Percentiles rank a stretch among this genome's conserved stretches.
Conservation (phyloP, 2,888 invertebrate species). For the Malachius bipustulatus region DNA sequence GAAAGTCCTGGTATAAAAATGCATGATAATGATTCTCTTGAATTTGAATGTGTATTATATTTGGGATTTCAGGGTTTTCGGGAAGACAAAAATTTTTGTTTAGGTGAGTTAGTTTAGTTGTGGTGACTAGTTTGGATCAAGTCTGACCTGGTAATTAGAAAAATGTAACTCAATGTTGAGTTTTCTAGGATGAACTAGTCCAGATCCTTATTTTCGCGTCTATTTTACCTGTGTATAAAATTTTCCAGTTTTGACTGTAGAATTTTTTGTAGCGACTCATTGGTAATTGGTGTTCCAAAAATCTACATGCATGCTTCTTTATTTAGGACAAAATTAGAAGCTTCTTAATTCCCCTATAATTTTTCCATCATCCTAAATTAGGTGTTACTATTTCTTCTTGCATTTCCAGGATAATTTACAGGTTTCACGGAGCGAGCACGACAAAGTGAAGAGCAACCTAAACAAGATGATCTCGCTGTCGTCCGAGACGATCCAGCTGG, state of each 20-base stretch:
- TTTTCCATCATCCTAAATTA: not conserved
- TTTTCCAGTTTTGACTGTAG: not conserved
- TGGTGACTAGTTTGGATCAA: not conserved
- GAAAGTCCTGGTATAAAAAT: too few relatives aligned
- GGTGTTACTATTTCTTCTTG: not conserved
- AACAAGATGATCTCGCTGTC: constrained; percentile 43
- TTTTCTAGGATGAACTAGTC: too few relatives aligned
- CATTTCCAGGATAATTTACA: constrained; percentile 65
- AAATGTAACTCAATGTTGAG: too few relatives aligned
- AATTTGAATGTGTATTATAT: too few relatives aligned
- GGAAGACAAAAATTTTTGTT: too few relatives aligned
- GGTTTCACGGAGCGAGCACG: constrained; percentile 52
- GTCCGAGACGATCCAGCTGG: constrained; percentile 42
- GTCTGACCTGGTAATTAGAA: not conserved
- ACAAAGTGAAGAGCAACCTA: constrained; percentile 46
- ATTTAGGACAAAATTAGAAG: too few relatives aligned
- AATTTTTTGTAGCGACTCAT: not conserved
- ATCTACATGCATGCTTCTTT: not conserved
- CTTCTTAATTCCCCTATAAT: not conserved
- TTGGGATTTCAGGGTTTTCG: too few relatives aligned
- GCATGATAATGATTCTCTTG: too few relatives aligned
- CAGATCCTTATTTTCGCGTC: too few relatives aligned
- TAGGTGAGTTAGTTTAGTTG: too few relatives aligned
- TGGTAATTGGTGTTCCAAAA: not conserved
- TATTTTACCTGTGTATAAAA: not conserved